Evolutionary conservation across 2,797 vertebrate species (phyloP).

Genomic region (Cheracebus regulus): DNA sequence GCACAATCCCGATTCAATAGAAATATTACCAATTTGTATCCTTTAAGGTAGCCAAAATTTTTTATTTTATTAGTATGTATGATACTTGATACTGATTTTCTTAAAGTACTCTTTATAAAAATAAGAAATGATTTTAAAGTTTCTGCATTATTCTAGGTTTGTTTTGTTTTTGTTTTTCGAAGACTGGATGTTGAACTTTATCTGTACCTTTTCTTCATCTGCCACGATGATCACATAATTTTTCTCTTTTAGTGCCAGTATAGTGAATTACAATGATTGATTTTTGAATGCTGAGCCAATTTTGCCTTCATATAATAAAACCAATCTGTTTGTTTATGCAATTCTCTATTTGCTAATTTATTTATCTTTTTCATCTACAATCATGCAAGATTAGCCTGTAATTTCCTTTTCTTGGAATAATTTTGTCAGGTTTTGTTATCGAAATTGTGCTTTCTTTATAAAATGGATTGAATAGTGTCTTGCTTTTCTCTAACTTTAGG

Average conservation of each 20-base stretch:
- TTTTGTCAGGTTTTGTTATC: not conserved
- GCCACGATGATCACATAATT: not conserved
- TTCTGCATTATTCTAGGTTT: not conserved
- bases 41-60: not conserved
- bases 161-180: not conserved
- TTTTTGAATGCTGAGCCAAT: not conserved
- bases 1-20: not conserved
- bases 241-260: not conserved
- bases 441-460: not conserved
- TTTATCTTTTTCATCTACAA: not conserved
- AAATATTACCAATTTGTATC: not conserved
- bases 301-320: not conserved
- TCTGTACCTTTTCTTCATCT: not conserved
- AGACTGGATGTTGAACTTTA: not conserved
- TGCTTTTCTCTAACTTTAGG: not conserved
- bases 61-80: not conserved
- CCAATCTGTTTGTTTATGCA: not conserved
- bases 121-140: not conserved
- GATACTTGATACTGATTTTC: not conserved
- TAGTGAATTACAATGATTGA: not conserved
- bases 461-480: not conserved
- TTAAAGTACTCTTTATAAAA: not conserved
- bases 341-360: not conserved
- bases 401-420: not conserved
- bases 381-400: not conserved